phyloP scores from a whole-genome alignment of 1,140 invertebrate genomes.

The Pseudomyrmex gracilis region DNA sequence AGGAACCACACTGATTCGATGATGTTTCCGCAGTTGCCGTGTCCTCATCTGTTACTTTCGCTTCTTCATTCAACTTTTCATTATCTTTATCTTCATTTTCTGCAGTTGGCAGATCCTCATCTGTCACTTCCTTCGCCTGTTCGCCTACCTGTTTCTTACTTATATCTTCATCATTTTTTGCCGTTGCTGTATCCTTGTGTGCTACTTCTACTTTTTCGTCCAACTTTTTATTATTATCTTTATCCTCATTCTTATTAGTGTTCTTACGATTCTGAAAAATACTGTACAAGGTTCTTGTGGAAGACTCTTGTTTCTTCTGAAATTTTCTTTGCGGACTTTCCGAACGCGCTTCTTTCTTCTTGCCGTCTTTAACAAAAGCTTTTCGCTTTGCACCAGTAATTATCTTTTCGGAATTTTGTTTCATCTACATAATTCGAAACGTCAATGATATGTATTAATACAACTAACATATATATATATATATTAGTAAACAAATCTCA shows the following conservation, averaged over 20 bases:
- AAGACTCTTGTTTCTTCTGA: conserved; percentile 12
- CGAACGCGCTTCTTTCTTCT: conserved; percentile 15
- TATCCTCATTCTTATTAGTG: background rate
- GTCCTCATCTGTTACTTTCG: background rate
- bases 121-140: too few relatives aligned
- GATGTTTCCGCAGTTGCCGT: background rate
- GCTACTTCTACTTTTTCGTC: background rate
- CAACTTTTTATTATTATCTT: background rate
- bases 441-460: background rate
- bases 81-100: background rate
- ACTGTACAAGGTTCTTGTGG: background rate
- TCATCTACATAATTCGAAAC: conserved; percentile 9
- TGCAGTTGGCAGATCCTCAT: too few relatives aligned
- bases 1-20: background rate
- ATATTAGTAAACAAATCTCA: too few relatives aligned
- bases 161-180: background rate
- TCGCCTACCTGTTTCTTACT: background rate
- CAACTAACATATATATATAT: too few relatives aligned
- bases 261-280: conserved; percentile 17
- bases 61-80: too few relatives aligned
- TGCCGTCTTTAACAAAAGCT: conserved; percentile 35
- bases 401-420: conserved; percentile 10
- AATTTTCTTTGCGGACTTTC: conserved; percentile 32
- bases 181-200: too few relatives aligned
- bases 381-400: conserved; percentile 62